Evolutionary conservation across 92 coral and sea anemone genomes (phyloP).

Genomic region (Phenganax marumi): DNA sequence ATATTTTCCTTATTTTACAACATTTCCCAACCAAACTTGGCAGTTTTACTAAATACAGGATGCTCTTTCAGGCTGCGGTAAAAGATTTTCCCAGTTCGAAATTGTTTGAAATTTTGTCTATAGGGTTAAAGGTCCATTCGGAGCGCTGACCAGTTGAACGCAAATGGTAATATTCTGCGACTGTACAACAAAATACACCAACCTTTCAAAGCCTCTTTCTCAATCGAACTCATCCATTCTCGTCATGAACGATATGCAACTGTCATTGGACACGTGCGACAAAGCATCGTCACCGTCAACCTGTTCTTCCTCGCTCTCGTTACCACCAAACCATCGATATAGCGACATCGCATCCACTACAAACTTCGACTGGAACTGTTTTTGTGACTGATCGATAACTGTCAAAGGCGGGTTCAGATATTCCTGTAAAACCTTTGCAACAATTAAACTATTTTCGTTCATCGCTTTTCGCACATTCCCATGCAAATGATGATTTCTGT

Average conservation of each 20-base stretch:
- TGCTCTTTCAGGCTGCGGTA: no score
- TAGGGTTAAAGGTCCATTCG: no score
- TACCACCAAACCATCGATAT: conserved; percentile 40
- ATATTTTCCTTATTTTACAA: no score
- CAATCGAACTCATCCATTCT: conserved; percentile 5
- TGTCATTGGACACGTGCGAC: conserved; percentile 1
- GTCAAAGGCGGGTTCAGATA: conserved; percentile 25
- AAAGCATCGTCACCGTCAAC: conserved; percentile 9
- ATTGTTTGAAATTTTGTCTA: no score
- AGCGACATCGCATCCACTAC: conserved; percentile 23
- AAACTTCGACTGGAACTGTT: conserved; percentile 32
- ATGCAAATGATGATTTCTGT: not conserved
- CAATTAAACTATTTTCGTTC: not conserved
- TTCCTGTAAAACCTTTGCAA: conserved; percentile 9
- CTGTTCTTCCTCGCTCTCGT: not conserved
- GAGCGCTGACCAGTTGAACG: no score
- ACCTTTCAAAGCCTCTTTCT: not conserved
- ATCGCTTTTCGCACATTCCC: not conserved
- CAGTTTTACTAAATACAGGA: no score
- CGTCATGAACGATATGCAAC: not conserved
- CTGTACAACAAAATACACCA: not conserved
- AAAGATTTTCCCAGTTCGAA: no score
- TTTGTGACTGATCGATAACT: not conserved
- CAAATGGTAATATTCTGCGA: no score
- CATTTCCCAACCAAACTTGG: no score